Conservation (phyloP, 2,113 vertebrate species). For the Hippopotamus amphibius region DNA sequence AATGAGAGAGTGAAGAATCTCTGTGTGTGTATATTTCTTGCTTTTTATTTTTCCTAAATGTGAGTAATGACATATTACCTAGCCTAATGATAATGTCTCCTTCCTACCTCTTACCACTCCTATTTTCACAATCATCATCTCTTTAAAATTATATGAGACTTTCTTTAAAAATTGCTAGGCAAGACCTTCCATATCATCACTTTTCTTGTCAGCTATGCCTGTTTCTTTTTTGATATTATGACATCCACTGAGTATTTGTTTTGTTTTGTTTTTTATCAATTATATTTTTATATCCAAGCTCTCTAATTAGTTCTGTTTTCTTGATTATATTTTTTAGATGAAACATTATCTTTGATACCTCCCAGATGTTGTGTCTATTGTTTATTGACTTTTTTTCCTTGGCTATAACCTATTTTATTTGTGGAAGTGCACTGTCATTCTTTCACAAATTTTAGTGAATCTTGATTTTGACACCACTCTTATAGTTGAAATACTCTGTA, state of each 20-base stretch:
- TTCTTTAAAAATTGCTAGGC: not conserved
- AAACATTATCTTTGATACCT: not conserved
- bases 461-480: not conserved
- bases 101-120: not conserved
- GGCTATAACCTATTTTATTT: not conserved
- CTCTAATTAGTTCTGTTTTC: not conserved
- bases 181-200: not conserved
- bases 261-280: slow-evolving; percentile 11
- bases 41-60: slow-evolving; percentile 12
- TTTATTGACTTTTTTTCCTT: not conserved
- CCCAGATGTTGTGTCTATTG: not conserved
- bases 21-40: not conserved
- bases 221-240: not conserved
- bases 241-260: not conserved
- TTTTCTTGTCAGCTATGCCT: not conserved
- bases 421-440: not conserved
- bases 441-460: not conserved
- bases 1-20: not conserved
- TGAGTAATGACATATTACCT: not conserved
- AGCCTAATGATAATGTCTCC: not conserved
- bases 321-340: not conserved
- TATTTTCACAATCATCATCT: not conserved
- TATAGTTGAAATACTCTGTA: not conserved
- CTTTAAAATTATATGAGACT: not conserved
- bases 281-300: not conserved